Conservation (phyloP, 2,113 vertebrate genomes). For the Pachypanchax playfairii region DNA sequence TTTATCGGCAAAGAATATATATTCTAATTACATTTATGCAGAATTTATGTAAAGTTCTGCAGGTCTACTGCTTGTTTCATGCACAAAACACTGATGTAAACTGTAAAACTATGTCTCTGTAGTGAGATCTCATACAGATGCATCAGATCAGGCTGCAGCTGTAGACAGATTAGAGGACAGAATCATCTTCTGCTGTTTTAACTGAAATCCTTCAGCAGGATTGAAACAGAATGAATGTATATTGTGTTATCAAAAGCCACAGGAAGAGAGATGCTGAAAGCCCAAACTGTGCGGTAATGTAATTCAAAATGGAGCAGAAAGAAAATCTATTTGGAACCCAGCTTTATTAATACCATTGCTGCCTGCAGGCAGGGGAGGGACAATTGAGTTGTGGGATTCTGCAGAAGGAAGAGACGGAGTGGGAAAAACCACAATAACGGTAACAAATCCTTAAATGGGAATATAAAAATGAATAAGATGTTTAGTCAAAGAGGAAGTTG, state of each 20-base stretch:
- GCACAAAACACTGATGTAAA: no score
- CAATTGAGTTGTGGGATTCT: slow-evolving; percentile 54
- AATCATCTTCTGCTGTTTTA: neutral
- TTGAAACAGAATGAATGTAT: slow-evolving; percentile 8
- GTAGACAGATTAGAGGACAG: neutral
- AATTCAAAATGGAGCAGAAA: slow-evolving; percentile 55
- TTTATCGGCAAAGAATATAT: no score
- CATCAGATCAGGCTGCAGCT: neutral
- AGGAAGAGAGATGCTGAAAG: slow-evolving; percentile 39
- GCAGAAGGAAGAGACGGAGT: slow-evolving; percentile 18
- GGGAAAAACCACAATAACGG: neutral
- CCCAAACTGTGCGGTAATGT: slow-evolving; percentile 41
- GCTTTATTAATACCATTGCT: slow-evolving; percentile 60
- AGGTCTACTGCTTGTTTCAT: no score
- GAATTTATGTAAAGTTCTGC: no score
- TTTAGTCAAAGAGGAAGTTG: neutral
- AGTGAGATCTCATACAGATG: slow-evolving; percentile 8
- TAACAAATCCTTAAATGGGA: neutral
- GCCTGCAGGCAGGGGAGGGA: slow-evolving; percentile 45
- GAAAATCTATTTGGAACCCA: slow-evolving; percentile 60
- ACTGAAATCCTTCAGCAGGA: slow-evolving; percentile 4
- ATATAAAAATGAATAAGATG: neutral
- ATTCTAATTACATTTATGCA: no score
- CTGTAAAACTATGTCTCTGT: no score
- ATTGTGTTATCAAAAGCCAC: slow-evolving; percentile 32